A percentile compares a stretch with the other conserved stretches of the same genome.
Evolutionary conservation across 2,888 invertebrate genomes (phyloP).

Genomic region (Watsonalla binaria): DNA sequence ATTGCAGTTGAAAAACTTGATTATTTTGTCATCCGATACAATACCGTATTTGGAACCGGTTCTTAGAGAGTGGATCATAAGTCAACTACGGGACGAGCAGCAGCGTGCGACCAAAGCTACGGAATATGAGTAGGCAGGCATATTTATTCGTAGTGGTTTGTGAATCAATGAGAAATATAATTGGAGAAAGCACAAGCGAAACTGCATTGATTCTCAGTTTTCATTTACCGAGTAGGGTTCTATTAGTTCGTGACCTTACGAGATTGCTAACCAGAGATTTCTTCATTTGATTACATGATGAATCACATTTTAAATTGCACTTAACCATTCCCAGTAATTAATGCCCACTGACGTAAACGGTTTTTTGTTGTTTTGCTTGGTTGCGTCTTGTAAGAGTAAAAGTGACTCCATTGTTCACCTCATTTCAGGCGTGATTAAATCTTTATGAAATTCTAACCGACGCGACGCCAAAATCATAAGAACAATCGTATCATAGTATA

Average conservation of each 20-base stretch:
- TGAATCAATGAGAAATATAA: constrained; percentile 28
- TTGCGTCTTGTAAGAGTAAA: too few species aligned
- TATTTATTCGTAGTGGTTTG: constrained; percentile 12
- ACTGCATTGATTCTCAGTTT: background rate
- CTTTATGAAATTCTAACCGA: too few species aligned
- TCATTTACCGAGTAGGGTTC: background rate
- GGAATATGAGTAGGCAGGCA: constrained; percentile 4
- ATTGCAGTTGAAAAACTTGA: constrained; percentile 19
- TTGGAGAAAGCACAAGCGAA: constrained; percentile 30
- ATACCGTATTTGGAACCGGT: constrained; percentile 30
- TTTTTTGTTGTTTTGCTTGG: too few species aligned
- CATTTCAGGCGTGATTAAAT: too few species aligned
- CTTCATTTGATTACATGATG: too few species aligned
- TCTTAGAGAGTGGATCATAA: constrained; percentile 25
- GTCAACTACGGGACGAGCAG: constrained; percentile 18
- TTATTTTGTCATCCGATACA: constrained; percentile 30
- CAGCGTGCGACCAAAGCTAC: constrained; percentile 3
- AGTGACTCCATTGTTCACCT: too few species aligned
- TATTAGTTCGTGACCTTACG: background rate
- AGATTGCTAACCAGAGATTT: too few species aligned
- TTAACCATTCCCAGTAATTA: too few species aligned
- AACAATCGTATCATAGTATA: too few species aligned
- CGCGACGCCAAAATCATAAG: too few species aligned
- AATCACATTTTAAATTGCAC: too few species aligned
- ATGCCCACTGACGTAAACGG: too few species aligned